These are phyloP conservation scores for Spea hammondii DNA, from an alignment of 2,797 vertebrate genomes.

Conservation along the genomic window DNA sequence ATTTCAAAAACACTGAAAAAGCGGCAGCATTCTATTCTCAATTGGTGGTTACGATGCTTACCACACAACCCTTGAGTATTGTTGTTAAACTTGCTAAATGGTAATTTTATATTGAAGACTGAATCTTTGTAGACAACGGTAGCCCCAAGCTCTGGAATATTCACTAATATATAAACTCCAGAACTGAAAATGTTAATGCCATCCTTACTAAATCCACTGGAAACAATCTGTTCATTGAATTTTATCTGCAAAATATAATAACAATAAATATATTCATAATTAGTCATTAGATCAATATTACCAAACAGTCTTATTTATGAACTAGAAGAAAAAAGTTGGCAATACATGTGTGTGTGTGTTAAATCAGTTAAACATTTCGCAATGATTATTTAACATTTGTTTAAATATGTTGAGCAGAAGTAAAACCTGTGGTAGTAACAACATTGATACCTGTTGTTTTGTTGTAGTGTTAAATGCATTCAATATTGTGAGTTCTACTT, in stretches of 20 bases:
- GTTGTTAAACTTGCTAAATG: constrained; percentile 67
- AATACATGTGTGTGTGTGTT: no score
- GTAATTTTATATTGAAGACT: constrained; percentile 67
- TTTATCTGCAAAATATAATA: constrained; percentile 58
- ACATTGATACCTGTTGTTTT: no score
- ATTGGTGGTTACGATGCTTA: constrained; percentile 55
- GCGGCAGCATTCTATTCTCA: no score
- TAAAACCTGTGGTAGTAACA: no score
- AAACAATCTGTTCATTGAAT: constrained; percentile 62
- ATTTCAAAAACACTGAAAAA: neutral
- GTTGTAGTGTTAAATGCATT: no score
- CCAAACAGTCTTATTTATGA: no score
- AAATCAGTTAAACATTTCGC: no score
- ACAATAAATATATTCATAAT: neutral
- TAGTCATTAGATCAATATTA: no score
- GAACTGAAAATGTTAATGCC: constrained; percentile 60
- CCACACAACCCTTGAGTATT: constrained; percentile 76
- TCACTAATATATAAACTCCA: constrained; percentile 67
- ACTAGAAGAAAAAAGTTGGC: no score
- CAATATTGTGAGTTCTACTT: neutral
- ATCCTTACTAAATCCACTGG: constrained; percentile 61
- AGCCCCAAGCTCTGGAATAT: constrained; percentile 61
- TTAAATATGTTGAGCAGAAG: no score
- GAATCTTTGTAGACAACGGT: constrained; percentile 66
- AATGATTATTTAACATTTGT: no score